Base-by-base conservation (phyloP, 2,797 vertebrate genomes). In the Pempheris klunzingeri region DNA sequence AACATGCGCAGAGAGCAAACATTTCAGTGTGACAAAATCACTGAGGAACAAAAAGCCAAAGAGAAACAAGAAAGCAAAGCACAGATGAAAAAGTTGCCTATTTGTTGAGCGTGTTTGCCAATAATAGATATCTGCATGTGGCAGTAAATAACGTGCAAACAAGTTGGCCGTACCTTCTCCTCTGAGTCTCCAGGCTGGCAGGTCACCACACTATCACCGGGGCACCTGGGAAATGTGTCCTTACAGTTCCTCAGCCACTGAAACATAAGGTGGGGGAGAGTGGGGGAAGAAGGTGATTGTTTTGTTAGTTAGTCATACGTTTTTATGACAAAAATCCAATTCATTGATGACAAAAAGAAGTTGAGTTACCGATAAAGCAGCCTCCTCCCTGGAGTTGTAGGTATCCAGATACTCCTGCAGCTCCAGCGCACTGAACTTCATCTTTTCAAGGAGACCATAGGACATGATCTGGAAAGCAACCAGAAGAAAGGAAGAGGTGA, bases 191-290 rank as follows among this genome's bases (percentile, higher is more conserved):
- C 97, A 14, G 98, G 98, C 85, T 99, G 98, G 89, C 97, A 98
- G 68, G 97, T 97, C 54, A 99, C 98, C 60, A 99, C 97, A 18
- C 96, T 96, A 71, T 99, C 97, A 87, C 96, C 96, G n/a, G 97
- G 96, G 82, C 96, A 97, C 63, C 96, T 97, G 82, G 97, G 96
- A 94, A 99, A 99, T 0, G 97, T 97, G 88, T 97, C 96, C 88
- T 97, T 99, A 90, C 98, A 99, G 88, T 98, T 99, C 88, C 96
- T 97, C 86, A 99, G 93, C 98, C 98, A 99, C 98, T 99, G 85
- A 61, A 65, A 41, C 0, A 0, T 0, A 63, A 14, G 39, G n/a
- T n/a, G 12, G 26, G n/a, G 3, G 39, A 10, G 0, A 26, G 11
- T 1, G 8, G 14, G n/a, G 38, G 14, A 38, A 49, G 36, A 47